Evolutionary conservation across 1,140 invertebrate species (phyloP).

Genomic region (Ceratina calcarata): DNA sequence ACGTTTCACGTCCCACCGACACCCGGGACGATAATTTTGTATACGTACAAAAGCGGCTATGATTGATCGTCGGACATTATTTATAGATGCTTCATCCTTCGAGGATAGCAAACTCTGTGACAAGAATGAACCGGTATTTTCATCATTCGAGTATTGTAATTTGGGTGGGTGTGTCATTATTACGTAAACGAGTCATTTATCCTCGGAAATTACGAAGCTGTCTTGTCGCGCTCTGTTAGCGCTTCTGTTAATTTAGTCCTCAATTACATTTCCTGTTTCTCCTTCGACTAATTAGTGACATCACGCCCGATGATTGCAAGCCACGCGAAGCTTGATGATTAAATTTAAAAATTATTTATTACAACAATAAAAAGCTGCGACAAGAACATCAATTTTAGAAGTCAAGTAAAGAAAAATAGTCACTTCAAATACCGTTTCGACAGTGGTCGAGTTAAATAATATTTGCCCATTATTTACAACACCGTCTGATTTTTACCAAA

Average conservation of each 20-base stretch:
- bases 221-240: background rate
- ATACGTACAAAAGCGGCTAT: background rate
- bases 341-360: too few relatives aligned
- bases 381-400: too few relatives aligned
- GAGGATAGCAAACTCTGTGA: background rate
- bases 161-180: background rate
- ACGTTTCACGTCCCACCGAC: background rate
- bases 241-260: too few relatives aligned
- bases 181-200: background rate
- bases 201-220: background rate
- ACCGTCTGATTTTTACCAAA: background rate
- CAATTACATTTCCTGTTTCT: too few relatives aligned
- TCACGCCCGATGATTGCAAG: too few relatives aligned
- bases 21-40: constrained; percentile 7
- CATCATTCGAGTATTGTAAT: background rate
- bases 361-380: too few relatives aligned
- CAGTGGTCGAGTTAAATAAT: background rate
- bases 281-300: too few relatives aligned
- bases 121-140: background rate
- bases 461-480: background rate
- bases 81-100: constrained; percentile 13
- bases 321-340: too few relatives aligned
- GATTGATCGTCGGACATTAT: constrained; percentile 4
- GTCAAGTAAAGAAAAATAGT: background rate
- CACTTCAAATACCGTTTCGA: background rate